phyloP scores from a whole-genome alignment of 2,888 invertebrate genomes.

The Balanococcus diminutus region DNA sequence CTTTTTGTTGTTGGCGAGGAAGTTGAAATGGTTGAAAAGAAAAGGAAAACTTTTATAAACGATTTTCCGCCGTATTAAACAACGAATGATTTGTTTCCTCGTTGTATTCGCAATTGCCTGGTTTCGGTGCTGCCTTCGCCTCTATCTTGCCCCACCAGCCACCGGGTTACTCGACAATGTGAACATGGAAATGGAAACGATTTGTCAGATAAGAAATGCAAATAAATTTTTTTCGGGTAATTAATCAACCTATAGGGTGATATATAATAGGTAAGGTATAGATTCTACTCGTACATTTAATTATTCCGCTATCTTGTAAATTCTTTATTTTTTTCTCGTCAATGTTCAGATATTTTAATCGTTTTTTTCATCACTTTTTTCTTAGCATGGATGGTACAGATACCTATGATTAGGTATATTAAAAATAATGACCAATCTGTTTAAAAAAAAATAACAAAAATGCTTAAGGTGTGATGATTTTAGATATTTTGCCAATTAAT shows the following conservation, averaged over 20 bases:
- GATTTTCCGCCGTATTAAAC: slow-evolving; percentile 49
- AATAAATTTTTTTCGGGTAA: slow-evolving; percentile 34
- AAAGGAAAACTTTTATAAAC: slow-evolving; percentile 48
- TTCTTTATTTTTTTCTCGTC: not conserved
- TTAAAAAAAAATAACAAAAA: too few relatives aligned
- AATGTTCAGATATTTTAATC: not conserved
- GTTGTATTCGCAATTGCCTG: slow-evolving; percentile 39
- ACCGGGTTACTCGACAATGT: slow-evolving; percentile 7
- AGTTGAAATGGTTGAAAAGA: slow-evolving; percentile 23
- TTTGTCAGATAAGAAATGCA: slow-evolving; percentile 4
- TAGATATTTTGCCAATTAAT: too few relatives aligned
- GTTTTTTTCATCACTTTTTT: too few relatives aligned
- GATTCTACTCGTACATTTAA: slow-evolving; percentile 17
- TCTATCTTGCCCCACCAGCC: not conserved
- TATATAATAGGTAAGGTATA: not conserved
- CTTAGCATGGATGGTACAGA: too few relatives aligned
- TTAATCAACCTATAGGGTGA: slow-evolving; percentile 17
- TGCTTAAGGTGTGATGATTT: too few relatives aligned
- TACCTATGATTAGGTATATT: too few relatives aligned
- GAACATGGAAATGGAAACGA: slow-evolving; percentile 36
- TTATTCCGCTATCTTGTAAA: not conserved
- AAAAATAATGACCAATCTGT: too few relatives aligned
- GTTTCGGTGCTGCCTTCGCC: not conserved
- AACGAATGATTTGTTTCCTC: slow-evolving; percentile 43
- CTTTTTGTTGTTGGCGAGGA: slow-evolving; percentile 32